Conservation (phyloP, 1,140 invertebrate genomes). For the Ridgeia piscesae region DNA sequence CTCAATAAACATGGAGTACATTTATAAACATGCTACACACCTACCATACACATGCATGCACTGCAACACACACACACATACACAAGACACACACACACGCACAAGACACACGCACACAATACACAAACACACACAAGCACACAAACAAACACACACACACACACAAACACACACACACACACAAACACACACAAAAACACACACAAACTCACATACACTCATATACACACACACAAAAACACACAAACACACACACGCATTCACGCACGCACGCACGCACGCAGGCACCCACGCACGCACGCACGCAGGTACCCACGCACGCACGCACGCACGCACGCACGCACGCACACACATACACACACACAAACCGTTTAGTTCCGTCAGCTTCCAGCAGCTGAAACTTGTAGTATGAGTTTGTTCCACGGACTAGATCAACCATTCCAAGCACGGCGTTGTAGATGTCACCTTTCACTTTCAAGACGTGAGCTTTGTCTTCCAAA, state of each 20-base stretch:
- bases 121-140: constrained; percentile 50
- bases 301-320: too few relatives aligned
- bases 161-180: too few relatives aligned
- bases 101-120: constrained; percentile 10
- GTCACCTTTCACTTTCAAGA: constrained; percentile 64
- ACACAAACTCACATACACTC: too few relatives aligned
- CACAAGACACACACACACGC: constrained; percentile 57
- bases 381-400: constrained; percentile 85
- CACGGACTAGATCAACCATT: constrained; percentile 79
- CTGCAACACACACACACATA: neutral
- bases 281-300: neutral
- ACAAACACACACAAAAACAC: neutral
- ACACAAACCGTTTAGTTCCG: constrained; percentile 61
- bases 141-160: constrained; percentile 51
- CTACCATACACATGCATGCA: too few relatives aligned
- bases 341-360: neutral
- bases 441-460: constrained; percentile 79
- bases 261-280: neutral
- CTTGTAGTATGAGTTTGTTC: constrained; percentile 95
- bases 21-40: neutral
- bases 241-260: too few relatives aligned
- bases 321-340: too few relatives aligned
- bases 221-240: too few relatives aligned
- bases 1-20: too few relatives aligned
- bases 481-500: constrained; percentile 77